These are phyloP conservation scores for Gobionotothen gibberifrons DNA, from an alignment of 2,797 vertebrate species.

Conservation along the genomic window DNA sequence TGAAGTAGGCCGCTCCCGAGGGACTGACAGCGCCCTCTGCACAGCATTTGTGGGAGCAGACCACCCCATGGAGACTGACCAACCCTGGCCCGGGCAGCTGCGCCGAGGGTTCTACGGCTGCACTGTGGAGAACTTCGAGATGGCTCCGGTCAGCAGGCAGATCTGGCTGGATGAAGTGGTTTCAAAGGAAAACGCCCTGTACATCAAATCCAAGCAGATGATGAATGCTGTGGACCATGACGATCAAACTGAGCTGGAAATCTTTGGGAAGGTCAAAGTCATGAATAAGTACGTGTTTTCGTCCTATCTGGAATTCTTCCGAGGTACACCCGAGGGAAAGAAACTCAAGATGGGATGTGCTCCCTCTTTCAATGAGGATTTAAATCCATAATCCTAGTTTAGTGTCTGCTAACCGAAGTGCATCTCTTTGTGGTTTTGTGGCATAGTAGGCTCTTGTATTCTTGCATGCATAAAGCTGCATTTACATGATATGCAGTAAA, in stretches of 20 bases:
- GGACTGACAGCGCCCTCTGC: conserved; percentile 63
- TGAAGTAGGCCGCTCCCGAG: conserved; percentile 65
- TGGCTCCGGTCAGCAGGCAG: conserved; percentile 48
- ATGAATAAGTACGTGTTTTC: conserved; percentile 79
- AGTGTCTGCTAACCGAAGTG: background rate
- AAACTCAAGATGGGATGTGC: conserved; percentile 74
- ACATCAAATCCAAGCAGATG: conserved; percentile 61
- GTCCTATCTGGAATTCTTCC: conserved; percentile 76
- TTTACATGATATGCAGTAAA: no score
- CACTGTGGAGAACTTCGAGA: conserved; percentile 49
- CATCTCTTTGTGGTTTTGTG: background rate
- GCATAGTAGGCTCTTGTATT: background rate
- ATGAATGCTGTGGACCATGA: conserved; percentile 61
- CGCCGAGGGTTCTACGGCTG: conserved; percentile 73
- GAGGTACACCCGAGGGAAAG: conserved; percentile 76
- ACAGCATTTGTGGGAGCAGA: conserved; percentile 67
- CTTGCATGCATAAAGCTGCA: background rate
- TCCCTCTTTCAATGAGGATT: background rate
- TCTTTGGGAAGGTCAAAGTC: conserved; percentile 76
- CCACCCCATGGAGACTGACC: conserved; percentile 71
- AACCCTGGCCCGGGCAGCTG: conserved; percentile 46
- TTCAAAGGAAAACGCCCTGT: conserved; percentile 72
- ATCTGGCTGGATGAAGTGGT: conserved; percentile 75
- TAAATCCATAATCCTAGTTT: background rate
- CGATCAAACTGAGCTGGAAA: conserved; percentile 70